A percentile compares a stretch with the other conserved stretches of the same genome.
Evolutionary conservation across 2,113 vertebrate genomes (phyloP).

Genomic region (Cyprinodon variegatus): DNA sequence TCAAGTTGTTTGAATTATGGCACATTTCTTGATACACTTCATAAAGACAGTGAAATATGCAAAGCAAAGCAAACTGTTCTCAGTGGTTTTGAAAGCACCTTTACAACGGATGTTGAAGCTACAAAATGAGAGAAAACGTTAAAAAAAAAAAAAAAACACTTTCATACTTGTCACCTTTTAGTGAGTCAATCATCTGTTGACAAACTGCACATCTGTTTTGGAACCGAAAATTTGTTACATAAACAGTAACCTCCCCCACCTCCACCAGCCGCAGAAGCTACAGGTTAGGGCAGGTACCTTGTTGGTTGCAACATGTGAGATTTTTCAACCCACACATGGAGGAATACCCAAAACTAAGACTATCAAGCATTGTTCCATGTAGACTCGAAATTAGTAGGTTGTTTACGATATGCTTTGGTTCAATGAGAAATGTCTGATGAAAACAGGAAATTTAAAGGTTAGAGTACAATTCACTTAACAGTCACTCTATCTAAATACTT

Average conservation of each 20-base stretch:
- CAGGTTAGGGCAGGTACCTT: neutral
- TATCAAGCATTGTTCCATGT: neutral
- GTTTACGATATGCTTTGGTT: neutral
- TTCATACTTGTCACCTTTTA: too few relatives aligned
- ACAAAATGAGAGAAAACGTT: too few relatives aligned
- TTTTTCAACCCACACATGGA: neutral
- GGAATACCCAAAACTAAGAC: neutral
- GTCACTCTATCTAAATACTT: neutral
- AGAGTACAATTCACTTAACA: neutral
- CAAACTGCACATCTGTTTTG: neutral
- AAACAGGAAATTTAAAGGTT: neutral
- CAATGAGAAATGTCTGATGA: neutral
- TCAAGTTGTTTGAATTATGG: too few relatives aligned
- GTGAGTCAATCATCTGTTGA: too few relatives aligned
- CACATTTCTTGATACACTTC: neutral
- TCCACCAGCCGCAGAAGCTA: neutral
- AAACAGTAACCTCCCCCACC: neutral
- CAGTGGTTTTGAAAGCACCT: neutral
- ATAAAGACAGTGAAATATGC: neutral
- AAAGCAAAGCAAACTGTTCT: neutral
- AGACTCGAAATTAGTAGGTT: neutral
- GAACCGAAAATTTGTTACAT: neutral
- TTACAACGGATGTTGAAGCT: too few relatives aligned
- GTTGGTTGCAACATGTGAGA: neutral
- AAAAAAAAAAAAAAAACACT: too few relatives aligned